A percentile compares a stretch with the other conserved stretches of the same genome.
Evolutionary conservation across 2,113 vertebrate species (phyloP).

Genomic region (Axis porcinus): DNA sequence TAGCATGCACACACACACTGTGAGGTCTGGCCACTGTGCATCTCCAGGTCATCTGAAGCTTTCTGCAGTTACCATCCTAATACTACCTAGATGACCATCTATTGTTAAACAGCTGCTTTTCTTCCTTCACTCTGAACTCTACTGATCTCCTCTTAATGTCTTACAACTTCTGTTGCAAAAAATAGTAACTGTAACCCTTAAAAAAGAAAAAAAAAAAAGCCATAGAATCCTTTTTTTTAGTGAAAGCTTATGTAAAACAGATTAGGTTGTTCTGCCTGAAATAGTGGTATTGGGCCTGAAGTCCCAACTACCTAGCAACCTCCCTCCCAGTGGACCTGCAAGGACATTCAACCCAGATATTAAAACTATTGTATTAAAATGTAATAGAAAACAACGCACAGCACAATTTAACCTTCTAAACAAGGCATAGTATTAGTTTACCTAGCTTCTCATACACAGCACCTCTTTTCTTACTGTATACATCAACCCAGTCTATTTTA

Average conservation of each 20-base stretch:
- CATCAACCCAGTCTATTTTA: background rate
- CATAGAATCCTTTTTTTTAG: background rate
- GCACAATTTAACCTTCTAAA: background rate
- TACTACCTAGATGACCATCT: background rate
- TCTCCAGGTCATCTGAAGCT: background rate
- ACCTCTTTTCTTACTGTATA: background rate
- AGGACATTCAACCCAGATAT: background rate
- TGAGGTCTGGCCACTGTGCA: background rate
- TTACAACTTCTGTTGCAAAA: background rate
- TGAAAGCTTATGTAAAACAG: background rate
- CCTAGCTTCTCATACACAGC: background rate
- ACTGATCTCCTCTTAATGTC: background rate
- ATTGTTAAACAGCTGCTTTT: background rate
- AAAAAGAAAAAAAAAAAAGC: background rate
- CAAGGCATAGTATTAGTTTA: background rate
- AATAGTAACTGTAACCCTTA: background rate
- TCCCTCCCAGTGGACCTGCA: background rate
- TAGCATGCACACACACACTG: background rate
- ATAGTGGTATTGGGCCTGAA: background rate
- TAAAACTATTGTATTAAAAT: background rate
- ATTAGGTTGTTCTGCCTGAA: background rate
- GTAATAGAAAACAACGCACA: background rate
- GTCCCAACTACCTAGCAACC: background rate
- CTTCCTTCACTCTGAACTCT: background rate
- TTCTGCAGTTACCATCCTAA: background rate